Conservation (phyloP, 2,888 invertebrate species). For the Leptinotarsa rubiginosa region DNA sequence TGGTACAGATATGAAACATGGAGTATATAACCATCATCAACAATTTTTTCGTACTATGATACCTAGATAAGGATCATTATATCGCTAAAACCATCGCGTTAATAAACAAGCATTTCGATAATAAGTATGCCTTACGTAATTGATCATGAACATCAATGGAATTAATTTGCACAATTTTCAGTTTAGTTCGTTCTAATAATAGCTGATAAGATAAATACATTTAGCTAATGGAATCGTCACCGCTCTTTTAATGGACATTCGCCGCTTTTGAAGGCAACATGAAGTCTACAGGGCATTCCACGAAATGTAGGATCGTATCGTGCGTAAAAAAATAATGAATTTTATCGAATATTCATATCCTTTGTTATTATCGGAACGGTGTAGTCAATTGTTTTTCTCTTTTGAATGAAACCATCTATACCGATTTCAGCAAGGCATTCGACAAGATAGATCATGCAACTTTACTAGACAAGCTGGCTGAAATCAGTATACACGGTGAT, state of each 20-base stretch:
- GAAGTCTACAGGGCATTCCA: background rate
- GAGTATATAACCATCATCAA: no score
- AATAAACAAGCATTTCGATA: background rate
- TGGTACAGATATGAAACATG: no score
- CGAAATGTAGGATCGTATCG: background rate
- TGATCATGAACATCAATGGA: background rate
- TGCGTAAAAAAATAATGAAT: background rate
- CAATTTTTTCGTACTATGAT: no score
- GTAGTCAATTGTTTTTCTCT: no score
- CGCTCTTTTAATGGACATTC: background rate
- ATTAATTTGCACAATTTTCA: constrained; percentile 4
- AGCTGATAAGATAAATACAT: constrained; percentile 3
- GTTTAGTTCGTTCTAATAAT: constrained; percentile 12
- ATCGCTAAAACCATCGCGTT: background rate
- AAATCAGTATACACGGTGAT: no score
- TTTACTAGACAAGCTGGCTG: no score
- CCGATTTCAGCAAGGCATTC: no score
- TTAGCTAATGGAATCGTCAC: background rate
- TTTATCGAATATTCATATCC: background rate
- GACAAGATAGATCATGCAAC: no score
- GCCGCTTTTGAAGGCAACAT: background rate
- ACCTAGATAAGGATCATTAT: no score
- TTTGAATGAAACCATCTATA: no score
- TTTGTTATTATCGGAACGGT: no score
- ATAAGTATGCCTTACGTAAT: background rate